Base-by-base conservation (phyloP, 2,113 vertebrate species). In the Campylomormyrus tamandua region DNA sequence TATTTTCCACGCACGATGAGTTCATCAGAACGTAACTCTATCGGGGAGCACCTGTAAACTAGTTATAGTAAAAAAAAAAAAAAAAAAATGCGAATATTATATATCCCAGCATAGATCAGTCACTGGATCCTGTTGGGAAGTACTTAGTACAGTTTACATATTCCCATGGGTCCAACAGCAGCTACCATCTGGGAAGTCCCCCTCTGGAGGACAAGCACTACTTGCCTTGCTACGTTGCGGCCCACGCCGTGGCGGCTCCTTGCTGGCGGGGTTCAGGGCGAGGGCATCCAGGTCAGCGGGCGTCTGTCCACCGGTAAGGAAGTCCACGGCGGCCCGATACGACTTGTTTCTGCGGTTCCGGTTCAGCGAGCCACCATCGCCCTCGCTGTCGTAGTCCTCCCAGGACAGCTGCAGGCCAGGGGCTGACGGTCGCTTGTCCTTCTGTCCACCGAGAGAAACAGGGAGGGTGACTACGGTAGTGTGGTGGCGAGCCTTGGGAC, bases 281-380 rank as follows among this genome's bases (percentile, higher is more conserved):
- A 92, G 0, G 3, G 24, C 17, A n/a, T 46, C 0, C 0, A 53
- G 31, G 2, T 15, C 94, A 0, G 0, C 0, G 1, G 91, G 91
- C 0, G 92, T 0, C 0, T 91, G 88, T 0, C 92, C 95, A 0
- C 91, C 52, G 83, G 93, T 93, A 46, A 91, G 89, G 15, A 95
- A 95, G 92, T 94, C 96, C 94, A 99, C 96, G 13, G 98, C 98
- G 0, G 95, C 97, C 0, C 97, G 95, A 93, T 99, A 99, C 0
- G 98, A 99, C 92, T 96, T 97, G 94, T 96, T 99, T 92, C 98
- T 95, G 74, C 98, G 95, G 91, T 98, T 99, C 53, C 97, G 96
- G 49, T 94, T 95, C 66, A 97, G 91, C 1, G 87, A 0, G 0
- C 94, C 95, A 0, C 94, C 95, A 0, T 93, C 91, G 0, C 94